Conservation (phyloP, 2,888 invertebrate genomes). For the Cremastinae sp. region DNA sequence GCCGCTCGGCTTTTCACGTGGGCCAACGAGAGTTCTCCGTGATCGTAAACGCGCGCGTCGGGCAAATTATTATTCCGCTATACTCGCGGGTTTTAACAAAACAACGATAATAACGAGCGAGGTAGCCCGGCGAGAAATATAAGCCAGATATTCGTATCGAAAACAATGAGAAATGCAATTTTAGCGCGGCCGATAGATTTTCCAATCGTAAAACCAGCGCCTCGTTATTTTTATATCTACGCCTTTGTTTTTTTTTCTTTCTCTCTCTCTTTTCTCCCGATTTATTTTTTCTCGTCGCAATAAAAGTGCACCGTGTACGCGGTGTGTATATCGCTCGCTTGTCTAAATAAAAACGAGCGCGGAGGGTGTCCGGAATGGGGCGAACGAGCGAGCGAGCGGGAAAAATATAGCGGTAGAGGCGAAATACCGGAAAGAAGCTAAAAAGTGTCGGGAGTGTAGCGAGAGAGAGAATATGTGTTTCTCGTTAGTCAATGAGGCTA, state of each 20-base stretch:
- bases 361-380: too few relatives aligned
- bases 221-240: too few relatives aligned
- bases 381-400: too few relatives aligned
- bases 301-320: too few relatives aligned
- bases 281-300: too few relatives aligned
- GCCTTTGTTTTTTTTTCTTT: too few relatives aligned
- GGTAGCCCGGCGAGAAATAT: slow-evolving; percentile 14
- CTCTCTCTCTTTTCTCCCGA: too few relatives aligned
- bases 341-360: too few relatives aligned
- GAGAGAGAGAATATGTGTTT: not conserved
- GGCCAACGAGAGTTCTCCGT: slow-evolving; percentile 55
- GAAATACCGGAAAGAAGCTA: too few relatives aligned
- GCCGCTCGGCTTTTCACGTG: slow-evolving; percentile 49
- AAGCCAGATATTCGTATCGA: not conserved
- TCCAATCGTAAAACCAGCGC: not conserved
- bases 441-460: not conserved
- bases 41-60: slow-evolving; percentile 59
- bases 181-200: slow-evolving; percentile 22
- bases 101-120: slow-evolving; percentile 11
- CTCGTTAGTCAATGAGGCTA: slow-evolving; percentile 29
- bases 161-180: slow-evolving; percentile 9
- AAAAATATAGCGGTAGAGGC: too few relatives aligned
- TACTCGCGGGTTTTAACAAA: slow-evolving; percentile 33
- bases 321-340: too few relatives aligned
- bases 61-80: slow-evolving; percentile 54